Evolutionary conservation across 2,888 invertebrate genomes (phyloP).

Genomic region (Scaptomyza polygonia): DNA sequence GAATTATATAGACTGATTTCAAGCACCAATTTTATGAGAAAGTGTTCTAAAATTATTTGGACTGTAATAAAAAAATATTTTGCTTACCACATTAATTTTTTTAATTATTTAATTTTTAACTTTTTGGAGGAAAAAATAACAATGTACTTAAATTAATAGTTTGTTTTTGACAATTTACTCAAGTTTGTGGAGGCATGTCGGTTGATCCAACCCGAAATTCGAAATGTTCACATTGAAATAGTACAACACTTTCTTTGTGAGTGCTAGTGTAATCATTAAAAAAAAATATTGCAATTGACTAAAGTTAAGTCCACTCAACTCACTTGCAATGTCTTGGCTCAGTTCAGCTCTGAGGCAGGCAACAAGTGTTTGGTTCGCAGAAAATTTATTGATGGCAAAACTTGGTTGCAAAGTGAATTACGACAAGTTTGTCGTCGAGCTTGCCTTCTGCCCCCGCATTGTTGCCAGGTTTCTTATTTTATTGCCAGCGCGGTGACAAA

Average conservation of each 20-base stretch:
- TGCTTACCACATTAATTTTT: too few species aligned
- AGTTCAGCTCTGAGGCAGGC: conserved; percentile 32
- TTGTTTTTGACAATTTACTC: not conserved
- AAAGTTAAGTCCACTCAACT: conserved; percentile 19
- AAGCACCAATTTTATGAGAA: too few species aligned
- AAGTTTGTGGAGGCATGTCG: not conserved
- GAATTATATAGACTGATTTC: too few species aligned
- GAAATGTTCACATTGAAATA: not conserved
- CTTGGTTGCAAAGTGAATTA: conserved; percentile 73
- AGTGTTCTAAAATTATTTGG: too few species aligned
- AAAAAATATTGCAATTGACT: conserved; percentile 23
- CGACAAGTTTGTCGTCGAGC: conserved; percentile 64
- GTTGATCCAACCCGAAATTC: not conserved
- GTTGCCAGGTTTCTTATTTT: conserved; percentile 36
- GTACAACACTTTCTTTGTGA: not conserved
- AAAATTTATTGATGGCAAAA: conserved; percentile 74
- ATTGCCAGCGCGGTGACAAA: conserved; percentile 38
- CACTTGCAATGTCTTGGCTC: not conserved
- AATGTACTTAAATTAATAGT: too few species aligned
- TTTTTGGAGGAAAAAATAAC: too few species aligned
- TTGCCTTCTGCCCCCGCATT: conserved; percentile 21
- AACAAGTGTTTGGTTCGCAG: conserved; percentile 67
- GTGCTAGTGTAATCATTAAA: conserved; percentile 15
- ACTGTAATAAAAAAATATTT: too few species aligned
- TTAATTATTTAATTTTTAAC: too few species aligned